Evolutionary conservation across 2,888 invertebrate genomes (phyloP).

Genomic region (Caenorhabditis sp.): DNA sequence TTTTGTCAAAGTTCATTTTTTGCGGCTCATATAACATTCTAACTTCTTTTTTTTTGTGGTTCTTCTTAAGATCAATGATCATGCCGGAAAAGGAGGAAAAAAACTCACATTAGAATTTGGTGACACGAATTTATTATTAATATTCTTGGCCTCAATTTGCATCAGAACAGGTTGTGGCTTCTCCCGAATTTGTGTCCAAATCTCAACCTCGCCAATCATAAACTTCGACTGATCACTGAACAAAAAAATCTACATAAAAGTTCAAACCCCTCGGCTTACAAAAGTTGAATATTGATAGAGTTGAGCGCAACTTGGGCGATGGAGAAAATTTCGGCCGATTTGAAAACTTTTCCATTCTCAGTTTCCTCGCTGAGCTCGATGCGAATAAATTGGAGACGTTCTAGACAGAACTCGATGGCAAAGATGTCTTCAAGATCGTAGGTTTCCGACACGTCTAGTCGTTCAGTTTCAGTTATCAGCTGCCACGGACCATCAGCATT

Average conservation of each 20-base stretch:
- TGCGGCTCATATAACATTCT: too few relatives aligned
- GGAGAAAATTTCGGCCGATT: conserved; percentile 19
- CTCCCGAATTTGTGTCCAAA: conserved; percentile 55
- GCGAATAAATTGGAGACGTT: conserved; percentile 29
- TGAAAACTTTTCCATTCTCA: conserved; percentile 5
- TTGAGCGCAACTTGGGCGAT: conserved; percentile 21
- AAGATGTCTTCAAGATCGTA: conserved; percentile 24
- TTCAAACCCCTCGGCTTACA: too few relatives aligned
- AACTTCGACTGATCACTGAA: conserved; percentile 25
- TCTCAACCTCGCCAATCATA: conserved; percentile 27
- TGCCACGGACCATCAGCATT: conserved; percentile 53
- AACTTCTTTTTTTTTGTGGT: too few relatives aligned
- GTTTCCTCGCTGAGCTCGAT: conserved; percentile 23
- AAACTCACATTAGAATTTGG: conserved; percentile 26
- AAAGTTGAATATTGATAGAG: conserved; percentile 8
- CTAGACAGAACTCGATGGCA: conserved; percentile 31
- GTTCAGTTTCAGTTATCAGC: conserved; percentile 33
- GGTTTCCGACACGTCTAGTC: conserved; percentile 9
- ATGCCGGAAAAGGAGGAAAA: too few relatives aligned
- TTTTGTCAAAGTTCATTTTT: too few relatives aligned
- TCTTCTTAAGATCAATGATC: too few relatives aligned
- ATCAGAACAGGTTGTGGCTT: conserved; percentile 55
- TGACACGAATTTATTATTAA: conserved; percentile 43
- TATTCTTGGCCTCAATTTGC: conserved; percentile 55
- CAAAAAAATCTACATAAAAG: too few relatives aligned